Base-by-base conservation (phyloP, 2,113 vertebrate species). In the Hiodon alosoides region DNA sequence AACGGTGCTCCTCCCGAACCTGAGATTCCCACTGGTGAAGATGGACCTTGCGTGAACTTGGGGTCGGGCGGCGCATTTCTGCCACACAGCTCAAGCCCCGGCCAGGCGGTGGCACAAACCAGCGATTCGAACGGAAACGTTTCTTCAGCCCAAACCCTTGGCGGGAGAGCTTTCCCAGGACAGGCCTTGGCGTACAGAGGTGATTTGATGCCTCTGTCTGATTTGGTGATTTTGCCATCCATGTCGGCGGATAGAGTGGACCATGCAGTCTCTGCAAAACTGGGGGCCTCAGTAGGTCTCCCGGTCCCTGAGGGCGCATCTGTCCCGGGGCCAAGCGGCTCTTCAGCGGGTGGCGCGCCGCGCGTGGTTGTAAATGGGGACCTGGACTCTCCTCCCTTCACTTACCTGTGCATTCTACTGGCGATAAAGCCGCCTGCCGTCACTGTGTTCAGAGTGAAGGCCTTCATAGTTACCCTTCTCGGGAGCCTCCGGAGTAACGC, bases 401-500 rank as follows among this genome's bases (percentile, higher is more conserved):
- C 84, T 10, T 96, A 96, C 79, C 83, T 96, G 79, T 89, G 86
- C 74, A 61, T 90, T 60, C 76, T 97, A 2, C 87, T 92, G 64
- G 67, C 82, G 31, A 83, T 78, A 82, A 87, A 88, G 55, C 83
- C 80, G 50, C 66, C 80, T 46, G 79, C 73, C n/a, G 14, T 87
- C 82, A 86, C 58, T 51, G 78, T 83, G 77, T 87, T 96, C 67
- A 84, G 87, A 77, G 79, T 96, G 62, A 98, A 96, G 85, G 93
- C 95, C 75, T 99, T 99, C 86, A 95, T 99, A 76, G 94, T 99
- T 69, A 99, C 97, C n/a, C 92, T 99, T 5, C 83, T 92, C 71
- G 94, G 95, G 79, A 99, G 91, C 81, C 91, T 99, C n/a, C 91
- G 86, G 79, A 91, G 83, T 83, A 91, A 9, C 70, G 86, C 84